Base-by-base conservation (phyloP, 2,113 vertebrate genomes). In the Percina caprodes region DNA sequence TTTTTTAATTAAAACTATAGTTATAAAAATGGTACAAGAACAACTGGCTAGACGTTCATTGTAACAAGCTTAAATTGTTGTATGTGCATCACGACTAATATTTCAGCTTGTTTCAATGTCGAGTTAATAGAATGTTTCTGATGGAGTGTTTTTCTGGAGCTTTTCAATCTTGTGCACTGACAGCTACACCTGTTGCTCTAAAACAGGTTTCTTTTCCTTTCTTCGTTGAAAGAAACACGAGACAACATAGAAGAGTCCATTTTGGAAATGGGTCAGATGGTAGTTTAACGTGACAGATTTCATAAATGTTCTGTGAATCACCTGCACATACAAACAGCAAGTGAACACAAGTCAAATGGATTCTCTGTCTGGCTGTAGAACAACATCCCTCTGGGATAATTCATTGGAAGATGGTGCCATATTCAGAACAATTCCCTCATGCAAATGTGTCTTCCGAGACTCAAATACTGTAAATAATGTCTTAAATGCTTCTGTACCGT, bases 321-420 rank as follows among this genome's bases (percentile, higher is more conserved):
- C 14, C 55, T 68, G 24, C 26, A 67, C 46, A 58, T 1, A 30
- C 19, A 72, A 49, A 58, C 11, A 13, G 0, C 4, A 2, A 30
- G 7, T 19, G 1, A 30, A 23, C 11, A 26, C 9, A 30, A 48
- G 26, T 18, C 5, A 6, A 45, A 45, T 8, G 0, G 1, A 24
- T 9, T 7, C 0, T 6, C 39, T 48, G 14, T 69, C 8, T 39
- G 51, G 35, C 21, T 65, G 5, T 8, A 35, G 49, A 42, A 74
- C 15, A 30, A 74, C 18, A 24, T 61, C 82, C 66, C 78, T 59
- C 5, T 33, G 63, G 84, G 70, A 52, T 69, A 62, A 86, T 82
- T 73, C 59, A 51, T 9, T 52, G 69, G 24, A 58, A 55, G 67
- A 58, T 68, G 63, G 33, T 35, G 66, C 51, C 71, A 74, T 9